A percentile compares a stretch with the other conserved stretches of the same genome.
These are phyloP conservation scores for Anarhynchus alexandrinus DNA, from an alignment of 2,113 vertebrate genomes.

Conservation along the genomic window DNA sequence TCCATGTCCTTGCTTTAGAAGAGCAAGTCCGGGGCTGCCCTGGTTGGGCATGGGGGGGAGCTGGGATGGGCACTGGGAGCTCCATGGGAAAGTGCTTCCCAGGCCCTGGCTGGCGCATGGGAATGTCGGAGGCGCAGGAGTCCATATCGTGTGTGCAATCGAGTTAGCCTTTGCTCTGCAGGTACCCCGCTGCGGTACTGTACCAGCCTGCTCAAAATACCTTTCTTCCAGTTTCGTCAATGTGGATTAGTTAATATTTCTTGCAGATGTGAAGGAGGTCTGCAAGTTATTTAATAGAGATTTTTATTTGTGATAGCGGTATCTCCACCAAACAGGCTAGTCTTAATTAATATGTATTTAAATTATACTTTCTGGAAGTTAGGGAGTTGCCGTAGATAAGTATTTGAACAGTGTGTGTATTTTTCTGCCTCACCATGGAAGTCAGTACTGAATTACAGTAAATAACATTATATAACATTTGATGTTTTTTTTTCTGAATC, in stretches of 20 bases:
- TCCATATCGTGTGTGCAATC: rapidly evolving
- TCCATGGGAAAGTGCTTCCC: rapidly evolving
- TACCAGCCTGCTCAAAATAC: rapidly evolving
- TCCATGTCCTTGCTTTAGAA: not conserved
- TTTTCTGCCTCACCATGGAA: not conserved
- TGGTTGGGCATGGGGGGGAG: rapidly evolving
- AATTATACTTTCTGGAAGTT: not conserved
- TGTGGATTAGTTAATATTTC: not conserved
- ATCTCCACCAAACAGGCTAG: not conserved
- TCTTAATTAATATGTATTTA: not conserved
- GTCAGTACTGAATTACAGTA: not conserved
- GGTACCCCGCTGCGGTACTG: rapidly evolving
- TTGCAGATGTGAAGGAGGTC: not conserved
- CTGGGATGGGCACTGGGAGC: not conserved
- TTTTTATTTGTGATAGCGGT: not conserved
- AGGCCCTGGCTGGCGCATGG: rapidly evolving
- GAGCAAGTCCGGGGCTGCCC: not conserved
- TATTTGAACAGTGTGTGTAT: not conserved
- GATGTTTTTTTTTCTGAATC: not conserved
- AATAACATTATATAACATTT: not conserved
- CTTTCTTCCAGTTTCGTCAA: too few relatives aligned
- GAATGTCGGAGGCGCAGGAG: rapidly evolving
- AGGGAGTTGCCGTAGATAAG: not conserved
- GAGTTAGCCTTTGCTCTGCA: rapidly evolving
- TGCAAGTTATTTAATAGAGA: not conserved